phyloP scores from a whole-genome alignment of 1,140 invertebrate genomes.

The Rhynchophorus ferrugineus region DNA sequence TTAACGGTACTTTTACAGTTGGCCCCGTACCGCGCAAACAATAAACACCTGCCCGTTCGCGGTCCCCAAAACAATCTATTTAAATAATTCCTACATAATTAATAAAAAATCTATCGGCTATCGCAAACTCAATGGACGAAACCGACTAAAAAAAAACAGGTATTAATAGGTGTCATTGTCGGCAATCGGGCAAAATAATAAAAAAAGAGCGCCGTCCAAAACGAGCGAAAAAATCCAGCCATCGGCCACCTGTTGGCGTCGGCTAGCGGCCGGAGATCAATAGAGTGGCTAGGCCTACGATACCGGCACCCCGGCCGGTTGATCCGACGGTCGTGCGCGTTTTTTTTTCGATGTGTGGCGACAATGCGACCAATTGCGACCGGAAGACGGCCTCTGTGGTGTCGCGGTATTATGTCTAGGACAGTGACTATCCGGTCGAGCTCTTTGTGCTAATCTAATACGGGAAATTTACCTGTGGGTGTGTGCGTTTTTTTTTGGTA shows the following conservation, averaged over 20 bases:
- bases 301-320: neutral
- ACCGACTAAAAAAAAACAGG: constrained; percentile 32
- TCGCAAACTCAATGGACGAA: constrained; percentile 31
- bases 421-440: too few relatives aligned
- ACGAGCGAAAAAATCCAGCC: constrained; percentile 27
- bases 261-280: constrained; percentile 29
- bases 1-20: too few relatives aligned
- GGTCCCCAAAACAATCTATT: too few relatives aligned
- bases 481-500: too few relatives aligned
- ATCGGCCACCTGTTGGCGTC: constrained; percentile 36
- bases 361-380: constrained; percentile 2
- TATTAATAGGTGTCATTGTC: constrained; percentile 40
- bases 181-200: constrained; percentile 24
- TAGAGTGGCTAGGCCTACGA: constrained; percentile 9
- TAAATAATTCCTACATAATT: constrained; percentile 30
- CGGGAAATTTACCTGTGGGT: neutral
- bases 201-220: constrained; percentile 30
- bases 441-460: too few relatives aligned
- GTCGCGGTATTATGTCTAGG: too few relatives aligned
- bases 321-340: neutral
- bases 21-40: constrained; percentile 15
- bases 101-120: constrained; percentile 28
- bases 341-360: constrained; percentile 4
- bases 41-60: constrained; percentile 16
- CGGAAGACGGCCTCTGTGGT: too few relatives aligned